phyloP scores from a whole-genome alignment of 2,888 invertebrate genomes.

The Idaea straminata region DNA sequence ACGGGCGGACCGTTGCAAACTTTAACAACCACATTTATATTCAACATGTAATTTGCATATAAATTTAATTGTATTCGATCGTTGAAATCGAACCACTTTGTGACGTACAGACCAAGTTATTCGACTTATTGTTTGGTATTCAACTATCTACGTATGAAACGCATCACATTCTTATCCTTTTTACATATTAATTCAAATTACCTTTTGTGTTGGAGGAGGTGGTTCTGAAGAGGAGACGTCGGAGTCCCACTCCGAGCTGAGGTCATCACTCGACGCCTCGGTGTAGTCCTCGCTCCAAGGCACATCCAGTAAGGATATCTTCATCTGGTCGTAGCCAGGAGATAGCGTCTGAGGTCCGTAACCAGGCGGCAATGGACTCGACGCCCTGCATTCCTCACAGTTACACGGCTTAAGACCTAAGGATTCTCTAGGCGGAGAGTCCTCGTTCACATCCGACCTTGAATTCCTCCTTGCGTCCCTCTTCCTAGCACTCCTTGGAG shows the following conservation, averaged over 20 bases:
- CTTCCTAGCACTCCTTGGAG: slow-evolving; percentile 69
- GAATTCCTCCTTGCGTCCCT: slow-evolving; percentile 62
- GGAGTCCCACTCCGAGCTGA: slow-evolving; percentile 95
- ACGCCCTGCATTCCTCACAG: slow-evolving; percentile 73
- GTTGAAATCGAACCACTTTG: neutral
- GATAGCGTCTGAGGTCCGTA: slow-evolving; percentile 71
- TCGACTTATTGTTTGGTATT: neutral
- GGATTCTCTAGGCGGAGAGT: slow-evolving; percentile 49
- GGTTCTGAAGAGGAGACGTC: slow-evolving; percentile 83
- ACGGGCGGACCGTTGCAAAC: neutral
- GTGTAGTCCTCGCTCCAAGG: slow-evolving; percentile 90
- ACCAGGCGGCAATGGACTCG: slow-evolving; percentile 75
- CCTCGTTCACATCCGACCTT: slow-evolving; percentile 52
- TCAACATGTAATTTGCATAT: neutral
- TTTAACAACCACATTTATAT: neutral
- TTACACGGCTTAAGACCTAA: slow-evolving; percentile 68
- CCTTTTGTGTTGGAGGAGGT: slow-evolving; percentile 67
- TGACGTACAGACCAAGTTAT: neutral
- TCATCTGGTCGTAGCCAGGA: slow-evolving; percentile 89
- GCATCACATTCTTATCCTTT: neutral
- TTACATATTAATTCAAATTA: slow-evolving; percentile 34
- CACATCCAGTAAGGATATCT: slow-evolving; percentile 87
- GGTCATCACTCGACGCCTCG: slow-evolving; percentile 94
- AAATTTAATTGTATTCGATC: neutral
- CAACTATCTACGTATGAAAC: neutral